Percentiles rank a stretch among this genome's conserved stretches.
Conservation (phyloP, 2,113 vertebrate genomes). For the Progne subis region DNA sequence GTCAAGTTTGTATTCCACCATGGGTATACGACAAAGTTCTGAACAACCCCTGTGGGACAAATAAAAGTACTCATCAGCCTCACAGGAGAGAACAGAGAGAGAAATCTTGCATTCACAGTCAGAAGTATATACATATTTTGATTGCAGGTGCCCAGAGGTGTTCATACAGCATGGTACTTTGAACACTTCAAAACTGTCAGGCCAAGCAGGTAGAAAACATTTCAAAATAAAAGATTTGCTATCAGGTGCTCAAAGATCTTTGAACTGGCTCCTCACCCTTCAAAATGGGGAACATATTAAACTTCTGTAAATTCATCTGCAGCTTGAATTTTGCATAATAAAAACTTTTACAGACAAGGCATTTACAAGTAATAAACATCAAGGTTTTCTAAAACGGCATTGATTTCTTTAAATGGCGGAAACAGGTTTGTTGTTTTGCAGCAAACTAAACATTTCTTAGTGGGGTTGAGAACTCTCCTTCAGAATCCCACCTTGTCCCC, state of each 20-base stretch:
- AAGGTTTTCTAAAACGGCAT: background rate
- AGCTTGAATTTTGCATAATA: background rate
- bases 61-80: background rate
- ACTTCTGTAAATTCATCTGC: background rate
- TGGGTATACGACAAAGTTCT: conserved; percentile 94
- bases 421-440: background rate
- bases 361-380: background rate
- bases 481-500: background rate
- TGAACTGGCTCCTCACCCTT: background rate
- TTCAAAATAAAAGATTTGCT: background rate
- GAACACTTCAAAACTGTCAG: background rate
- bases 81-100: background rate
- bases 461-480: background rate
- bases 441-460: background rate
- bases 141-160: background rate
- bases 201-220: background rate
- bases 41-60: conserved; percentile 86
- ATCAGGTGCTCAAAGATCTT: background rate
- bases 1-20: conserved; percentile 98
- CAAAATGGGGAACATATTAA: background rate
- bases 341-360: background rate
- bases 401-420: background rate
- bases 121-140: background rate
- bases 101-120: background rate
- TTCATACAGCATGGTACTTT: background rate